These are phyloP conservation scores for Lynx canadensis DNA, from an alignment of 2,113 vertebrate genomes.

Conservation along the genomic window DNA sequence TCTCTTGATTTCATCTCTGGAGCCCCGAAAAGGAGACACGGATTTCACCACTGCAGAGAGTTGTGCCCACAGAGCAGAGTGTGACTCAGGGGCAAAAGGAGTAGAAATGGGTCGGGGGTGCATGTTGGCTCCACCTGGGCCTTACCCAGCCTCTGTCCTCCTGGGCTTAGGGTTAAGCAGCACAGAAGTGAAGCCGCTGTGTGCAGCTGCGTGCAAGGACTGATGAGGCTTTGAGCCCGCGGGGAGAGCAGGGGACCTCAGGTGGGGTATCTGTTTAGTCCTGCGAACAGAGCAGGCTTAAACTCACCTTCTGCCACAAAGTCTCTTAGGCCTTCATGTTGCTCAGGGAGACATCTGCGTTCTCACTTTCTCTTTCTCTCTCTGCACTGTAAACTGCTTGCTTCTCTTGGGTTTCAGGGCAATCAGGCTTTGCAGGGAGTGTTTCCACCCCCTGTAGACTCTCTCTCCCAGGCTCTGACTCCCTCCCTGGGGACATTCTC, in stretches of 20 bases:
- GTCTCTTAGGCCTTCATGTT: neutral
- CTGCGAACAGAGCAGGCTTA: neutral
- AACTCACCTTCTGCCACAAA: conserved; percentile 36
- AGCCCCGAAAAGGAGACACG: neutral
- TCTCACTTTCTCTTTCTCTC: neutral
- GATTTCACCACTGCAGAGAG: neutral
- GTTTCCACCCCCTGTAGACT: neutral
- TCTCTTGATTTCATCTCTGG: neutral
- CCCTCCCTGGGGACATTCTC: neutral
- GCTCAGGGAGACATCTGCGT: neutral
- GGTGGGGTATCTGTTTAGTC: neutral
- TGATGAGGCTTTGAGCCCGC: too few species aligned
- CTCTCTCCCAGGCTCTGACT: neutral
- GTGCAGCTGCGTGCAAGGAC: neutral
- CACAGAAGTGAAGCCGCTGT: neutral
- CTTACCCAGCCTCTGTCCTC: neutral
- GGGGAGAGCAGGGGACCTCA: neutral
- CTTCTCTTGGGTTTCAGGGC: neutral
- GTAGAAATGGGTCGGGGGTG: neutral
- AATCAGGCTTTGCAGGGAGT: neutral
- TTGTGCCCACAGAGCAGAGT: neutral
- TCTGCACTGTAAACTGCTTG: neutral
- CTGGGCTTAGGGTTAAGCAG: neutral
- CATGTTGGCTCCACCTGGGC: accelerated
- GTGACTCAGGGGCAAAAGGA: accelerated